These are phyloP conservation scores for Drosophila guanche DNA, from an alignment of 1,140 invertebrate genomes.

Conservation along the genomic window DNA sequence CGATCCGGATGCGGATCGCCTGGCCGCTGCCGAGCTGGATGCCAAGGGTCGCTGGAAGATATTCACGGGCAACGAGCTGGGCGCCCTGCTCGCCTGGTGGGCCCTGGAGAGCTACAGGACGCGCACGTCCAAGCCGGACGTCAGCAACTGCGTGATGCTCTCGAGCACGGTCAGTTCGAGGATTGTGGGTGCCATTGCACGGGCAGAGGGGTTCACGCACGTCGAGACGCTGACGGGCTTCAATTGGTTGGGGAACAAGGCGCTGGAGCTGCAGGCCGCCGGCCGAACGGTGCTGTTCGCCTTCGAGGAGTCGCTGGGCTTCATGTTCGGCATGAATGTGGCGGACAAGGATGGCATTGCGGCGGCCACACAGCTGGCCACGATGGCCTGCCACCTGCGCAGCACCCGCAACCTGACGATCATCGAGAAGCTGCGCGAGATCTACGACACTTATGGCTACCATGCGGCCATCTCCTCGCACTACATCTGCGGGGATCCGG, in stretches of 20 bases:
- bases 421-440: conserved; percentile 89
- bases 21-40: conserved; percentile 94
- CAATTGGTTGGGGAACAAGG: conserved; percentile 99
- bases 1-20: conserved; percentile 98
- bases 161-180: conserved; percentile 98
- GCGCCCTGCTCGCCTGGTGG: conserved; percentile 98
- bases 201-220: conserved; percentile 93
- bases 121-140: conserved; percentile 84
- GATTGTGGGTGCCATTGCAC: conserved; percentile 93
- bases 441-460: conserved; percentile 94
- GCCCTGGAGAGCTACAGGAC: conserved; percentile 87
- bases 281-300: conserved; percentile 94
- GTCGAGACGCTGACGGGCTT: conserved; percentile 98
- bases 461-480: conserved; percentile 94
- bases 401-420: conserved; percentile 87
- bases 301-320: conserved; percentile 98
- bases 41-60: conserved; percentile 91
- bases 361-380: conserved; percentile 91
- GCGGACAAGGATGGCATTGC: conserved; percentile 98
- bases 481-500: conserved; percentile 91
- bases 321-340: conserved; percentile 94
- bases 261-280: conserved; percentile 88
- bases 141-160: conserved; percentile 90
- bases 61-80: conserved; percentile 98
- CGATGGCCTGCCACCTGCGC: conserved; percentile 91